Evolutionary conservation across 2,113 vertebrate genomes (phyloP).

Genomic region (Pelvicachromis taeniatus): DNA sequence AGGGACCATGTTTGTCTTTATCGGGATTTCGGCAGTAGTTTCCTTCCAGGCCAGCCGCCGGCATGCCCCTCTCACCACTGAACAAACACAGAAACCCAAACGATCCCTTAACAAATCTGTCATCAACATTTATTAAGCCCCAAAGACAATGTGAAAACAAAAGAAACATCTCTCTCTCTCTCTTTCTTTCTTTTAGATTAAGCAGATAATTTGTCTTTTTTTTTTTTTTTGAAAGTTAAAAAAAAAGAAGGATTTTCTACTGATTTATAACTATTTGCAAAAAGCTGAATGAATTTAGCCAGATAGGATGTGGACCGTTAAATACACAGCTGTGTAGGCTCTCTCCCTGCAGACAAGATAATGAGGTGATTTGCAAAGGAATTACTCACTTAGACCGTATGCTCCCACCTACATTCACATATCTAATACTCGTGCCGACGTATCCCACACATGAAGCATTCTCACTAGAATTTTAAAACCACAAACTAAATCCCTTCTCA

Average conservation of each 20-base stretch:
- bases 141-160: background rate
- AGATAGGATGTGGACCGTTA: constrained; percentile 31
- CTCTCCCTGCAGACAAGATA: constrained; percentile 32
- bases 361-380: constrained; percentile 33
- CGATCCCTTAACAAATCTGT: background rate
- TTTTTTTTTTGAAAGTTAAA: background rate
- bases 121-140: background rate
- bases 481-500: constrained; percentile 24
- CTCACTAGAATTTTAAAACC: background rate
- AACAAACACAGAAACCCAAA: constrained; percentile 29
- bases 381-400: constrained; percentile 43
- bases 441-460: constrained; percentile 20
- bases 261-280: constrained; percentile 32
- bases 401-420: constrained; percentile 28
- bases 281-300: constrained; percentile 14
- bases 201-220: background rate
- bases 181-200: background rate
- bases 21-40: constrained; percentile 96
- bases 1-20: constrained; percentile 94
- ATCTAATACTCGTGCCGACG: constrained; percentile 5
- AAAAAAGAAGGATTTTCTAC: background rate
- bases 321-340: constrained; percentile 52
- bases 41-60: constrained; percentile 78
- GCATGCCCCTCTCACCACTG: constrained; percentile 63
- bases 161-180: background rate